phyloP scores from a whole-genome alignment of 2,113 vertebrate species.

The Egretta garzetta region DNA sequence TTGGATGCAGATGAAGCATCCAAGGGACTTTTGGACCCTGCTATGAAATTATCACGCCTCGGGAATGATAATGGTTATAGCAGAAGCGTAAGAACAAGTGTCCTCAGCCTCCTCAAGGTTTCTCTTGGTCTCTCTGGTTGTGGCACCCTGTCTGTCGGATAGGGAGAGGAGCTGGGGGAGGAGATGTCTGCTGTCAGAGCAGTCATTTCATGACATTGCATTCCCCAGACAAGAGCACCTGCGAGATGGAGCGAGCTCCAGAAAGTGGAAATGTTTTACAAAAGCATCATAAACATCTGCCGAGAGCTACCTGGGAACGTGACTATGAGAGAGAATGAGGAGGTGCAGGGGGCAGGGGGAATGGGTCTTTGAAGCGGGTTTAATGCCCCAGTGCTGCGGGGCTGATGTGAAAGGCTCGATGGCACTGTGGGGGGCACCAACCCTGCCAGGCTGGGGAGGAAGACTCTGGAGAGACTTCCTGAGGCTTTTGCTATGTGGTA shows the following conservation, averaged over 20 bases:
- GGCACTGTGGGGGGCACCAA: neutral
- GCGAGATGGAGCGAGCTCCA: neutral
- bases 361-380: neutral
- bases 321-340: neutral
- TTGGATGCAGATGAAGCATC: neutral
- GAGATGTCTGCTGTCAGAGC: neutral
- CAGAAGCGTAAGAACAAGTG: neutral
- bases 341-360: neutral
- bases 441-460: neutral
- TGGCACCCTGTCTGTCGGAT: neutral
- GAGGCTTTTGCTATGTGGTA: neutral
- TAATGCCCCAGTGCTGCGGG: neutral
- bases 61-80: neutral
- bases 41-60: neutral
- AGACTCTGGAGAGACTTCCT: neutral
- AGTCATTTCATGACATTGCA: neutral
- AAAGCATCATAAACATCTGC: constrained; percentile 28
- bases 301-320: neutral
- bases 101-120: neutral
- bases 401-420: neutral
- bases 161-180: neutral
- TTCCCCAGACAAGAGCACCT: neutral
- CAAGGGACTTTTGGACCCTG: neutral
- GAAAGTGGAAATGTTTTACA: neutral
- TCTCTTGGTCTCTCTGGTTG: neutral